Percentiles rank a stretch among this genome's conserved stretches.
Evolutionary conservation across 2,113 vertebrate genomes (phyloP).

Genomic region (Cisticola juncidis): DNA sequence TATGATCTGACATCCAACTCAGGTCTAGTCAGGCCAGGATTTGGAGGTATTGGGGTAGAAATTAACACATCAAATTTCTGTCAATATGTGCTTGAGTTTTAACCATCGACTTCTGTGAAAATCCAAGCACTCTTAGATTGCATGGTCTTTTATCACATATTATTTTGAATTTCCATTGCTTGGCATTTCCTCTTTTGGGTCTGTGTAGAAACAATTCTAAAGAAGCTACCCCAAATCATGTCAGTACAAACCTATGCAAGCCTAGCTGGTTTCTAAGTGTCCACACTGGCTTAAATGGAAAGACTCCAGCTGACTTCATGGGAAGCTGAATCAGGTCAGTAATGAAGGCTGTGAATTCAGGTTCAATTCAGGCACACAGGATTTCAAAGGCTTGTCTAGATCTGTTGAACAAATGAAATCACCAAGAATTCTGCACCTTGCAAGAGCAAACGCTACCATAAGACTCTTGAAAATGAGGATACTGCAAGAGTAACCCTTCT

Average conservation of each 20-base stretch:
- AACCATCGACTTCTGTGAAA: neutral
- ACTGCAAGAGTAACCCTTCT: neutral
- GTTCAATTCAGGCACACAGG: neutral
- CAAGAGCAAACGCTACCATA: neutral
- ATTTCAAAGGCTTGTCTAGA: slow-evolving; percentile 13
- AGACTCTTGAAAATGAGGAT: neutral
- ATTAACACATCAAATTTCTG: neutral
- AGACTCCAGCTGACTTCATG: slow-evolving; percentile 8
- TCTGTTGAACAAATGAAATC: neutral
- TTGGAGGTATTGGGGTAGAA: neutral
- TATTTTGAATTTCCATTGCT: neutral
- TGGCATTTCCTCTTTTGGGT: neutral
- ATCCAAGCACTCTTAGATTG: neutral
- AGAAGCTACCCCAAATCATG: neutral
- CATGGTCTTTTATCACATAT: neutral
- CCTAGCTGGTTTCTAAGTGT: neutral
- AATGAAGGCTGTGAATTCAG: neutral
- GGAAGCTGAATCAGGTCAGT: neutral
- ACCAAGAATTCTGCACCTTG: neutral
- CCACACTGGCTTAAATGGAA: neutral
- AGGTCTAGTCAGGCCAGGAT: neutral
- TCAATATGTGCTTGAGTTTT: neutral
- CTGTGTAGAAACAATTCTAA: neutral
- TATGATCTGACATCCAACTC: neutral
- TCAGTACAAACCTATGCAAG: neutral